These are phyloP conservation scores for Mythimna vitellina DNA, from an alignment of 2,888 invertebrate genomes.

Conservation along the genomic window DNA sequence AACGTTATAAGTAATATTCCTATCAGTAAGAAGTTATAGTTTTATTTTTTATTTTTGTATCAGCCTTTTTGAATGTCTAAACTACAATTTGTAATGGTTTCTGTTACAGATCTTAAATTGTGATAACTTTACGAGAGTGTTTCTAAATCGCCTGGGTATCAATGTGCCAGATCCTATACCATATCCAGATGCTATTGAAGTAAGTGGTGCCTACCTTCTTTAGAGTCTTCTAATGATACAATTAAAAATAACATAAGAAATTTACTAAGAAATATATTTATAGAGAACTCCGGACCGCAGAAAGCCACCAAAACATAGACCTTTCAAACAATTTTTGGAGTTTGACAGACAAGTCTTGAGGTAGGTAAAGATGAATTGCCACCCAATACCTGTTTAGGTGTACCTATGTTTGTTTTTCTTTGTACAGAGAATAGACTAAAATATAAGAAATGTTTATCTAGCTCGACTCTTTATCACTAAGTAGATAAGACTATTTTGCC, in stretches of 20 bases:
- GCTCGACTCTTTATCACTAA: too few species aligned
- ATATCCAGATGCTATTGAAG: conserved; percentile 84
- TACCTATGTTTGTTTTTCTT: too few species aligned
- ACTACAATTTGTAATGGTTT: conserved; percentile 3
- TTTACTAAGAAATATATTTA: conserved; percentile 60
- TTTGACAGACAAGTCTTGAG: conserved; percentile 93
- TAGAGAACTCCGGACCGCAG: conserved; percentile 75
- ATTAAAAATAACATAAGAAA: neutral
- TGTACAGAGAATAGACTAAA: too few species aligned
- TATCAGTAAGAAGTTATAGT: neutral
- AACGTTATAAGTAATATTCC: neutral
- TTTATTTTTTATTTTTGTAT: too few species aligned
- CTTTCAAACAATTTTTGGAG: conserved; percentile 95
- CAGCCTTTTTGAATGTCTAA: neutral
- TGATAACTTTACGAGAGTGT: conserved; percentile 96
- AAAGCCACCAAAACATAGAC: conserved; percentile 89
- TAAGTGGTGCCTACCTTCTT: conserved; percentile 42
- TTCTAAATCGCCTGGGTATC: conserved; percentile 96
- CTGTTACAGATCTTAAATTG: conserved; percentile 94
- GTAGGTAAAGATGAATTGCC: conserved; percentile 66
- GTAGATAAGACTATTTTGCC: too few species aligned
- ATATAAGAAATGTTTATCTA: too few species aligned
- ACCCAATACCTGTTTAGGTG: too few species aligned
- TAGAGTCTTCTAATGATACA: neutral
- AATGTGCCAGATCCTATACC: conserved; percentile 93